Conservation (phyloP, 2,113 vertebrate species). For the Boleophthalmus pectinirostris region DNA sequence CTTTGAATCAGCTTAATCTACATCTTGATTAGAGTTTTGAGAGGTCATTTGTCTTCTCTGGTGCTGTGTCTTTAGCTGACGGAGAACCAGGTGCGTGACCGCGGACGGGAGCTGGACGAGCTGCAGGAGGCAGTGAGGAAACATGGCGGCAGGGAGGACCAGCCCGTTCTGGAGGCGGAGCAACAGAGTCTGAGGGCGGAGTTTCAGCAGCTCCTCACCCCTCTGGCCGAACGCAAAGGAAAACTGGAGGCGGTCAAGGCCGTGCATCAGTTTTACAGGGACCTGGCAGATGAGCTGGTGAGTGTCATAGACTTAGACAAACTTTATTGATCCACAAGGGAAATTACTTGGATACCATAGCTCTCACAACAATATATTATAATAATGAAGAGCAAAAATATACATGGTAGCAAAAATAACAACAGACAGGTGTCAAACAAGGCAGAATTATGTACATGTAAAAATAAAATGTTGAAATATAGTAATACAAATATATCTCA, state of each 20-base stretch:
- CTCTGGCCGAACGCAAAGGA: conserved; percentile 81
- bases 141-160: conserved; percentile 69
- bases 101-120: conserved; percentile 86
- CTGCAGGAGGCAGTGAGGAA: conserved; percentile 78
- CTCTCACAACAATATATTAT: too few relatives aligned
- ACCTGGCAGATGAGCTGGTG: conserved; percentile 92
- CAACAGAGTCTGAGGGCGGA: conserved; percentile 79
- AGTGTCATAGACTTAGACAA: too few relatives aligned
- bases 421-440: too few relatives aligned
- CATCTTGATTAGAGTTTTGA: conserved; percentile 41
- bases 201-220: conserved; percentile 85
- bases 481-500: too few relatives aligned
- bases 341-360: too few relatives aligned
- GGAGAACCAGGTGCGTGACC: conserved; percentile 88
- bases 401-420: too few relatives aligned
- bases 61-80: conserved; percentile 74
- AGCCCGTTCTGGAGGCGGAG: conserved; percentile 74
- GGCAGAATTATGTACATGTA: too few relatives aligned
- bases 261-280: conserved; percentile 87
- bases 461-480: too few relatives aligned
- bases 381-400: too few relatives aligned
- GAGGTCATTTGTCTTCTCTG: conserved; percentile 41
- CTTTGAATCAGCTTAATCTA: conserved; percentile 11
- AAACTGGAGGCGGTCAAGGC: conserved; percentile 84
- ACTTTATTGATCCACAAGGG: too few relatives aligned